Evolutionary conservation across 1,140 invertebrate species (phyloP).

Genomic region (Drosophila lacertosa): DNA sequence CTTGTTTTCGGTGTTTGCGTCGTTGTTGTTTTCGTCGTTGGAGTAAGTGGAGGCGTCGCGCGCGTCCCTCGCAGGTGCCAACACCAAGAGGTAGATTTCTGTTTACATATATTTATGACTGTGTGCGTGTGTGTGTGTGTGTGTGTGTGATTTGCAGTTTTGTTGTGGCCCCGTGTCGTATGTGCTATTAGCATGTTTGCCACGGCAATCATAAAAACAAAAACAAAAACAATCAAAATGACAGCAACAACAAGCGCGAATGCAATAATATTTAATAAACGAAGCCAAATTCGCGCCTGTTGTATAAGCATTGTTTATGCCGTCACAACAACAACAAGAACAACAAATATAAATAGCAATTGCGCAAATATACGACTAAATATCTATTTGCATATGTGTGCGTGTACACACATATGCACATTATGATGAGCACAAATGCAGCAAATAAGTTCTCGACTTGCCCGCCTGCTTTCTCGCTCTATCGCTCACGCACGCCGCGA

Average conservation of each 20-base stretch:
- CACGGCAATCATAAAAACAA: constrained; percentile 19
- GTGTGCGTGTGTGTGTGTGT: constrained; percentile 16
- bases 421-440: constrained; percentile 26
- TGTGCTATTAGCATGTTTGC: constrained; percentile 29
- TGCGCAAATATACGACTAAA: constrained; percentile 41
- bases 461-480: constrained; percentile 1
- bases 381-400: constrained; percentile 10
- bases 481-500: too few species aligned
- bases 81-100: constrained; percentile 58
- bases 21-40: constrained; percentile 40
- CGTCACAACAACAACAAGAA: constrained; percentile 36
- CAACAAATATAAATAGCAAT: constrained; percentile 53
- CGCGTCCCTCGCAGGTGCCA: constrained; percentile 46
- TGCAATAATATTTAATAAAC: constrained; percentile 69
- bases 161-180: constrained; percentile 20
- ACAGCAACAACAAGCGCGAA: constrained; percentile 17
- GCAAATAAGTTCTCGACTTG: constrained; percentile 34
- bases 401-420: constrained; percentile 1
- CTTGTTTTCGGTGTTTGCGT: constrained; percentile 25
- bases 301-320: constrained; percentile 68
- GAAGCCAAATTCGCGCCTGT: constrained; percentile 32
- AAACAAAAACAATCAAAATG: constrained; percentile 2
- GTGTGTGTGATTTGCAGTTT: constrained; percentile 39
- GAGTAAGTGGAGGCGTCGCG: constrained; percentile 23
- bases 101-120: constrained; percentile 30